phyloP scores from a whole-genome alignment of 2,888 invertebrate species.

The Folsomia manolachei region DNA sequence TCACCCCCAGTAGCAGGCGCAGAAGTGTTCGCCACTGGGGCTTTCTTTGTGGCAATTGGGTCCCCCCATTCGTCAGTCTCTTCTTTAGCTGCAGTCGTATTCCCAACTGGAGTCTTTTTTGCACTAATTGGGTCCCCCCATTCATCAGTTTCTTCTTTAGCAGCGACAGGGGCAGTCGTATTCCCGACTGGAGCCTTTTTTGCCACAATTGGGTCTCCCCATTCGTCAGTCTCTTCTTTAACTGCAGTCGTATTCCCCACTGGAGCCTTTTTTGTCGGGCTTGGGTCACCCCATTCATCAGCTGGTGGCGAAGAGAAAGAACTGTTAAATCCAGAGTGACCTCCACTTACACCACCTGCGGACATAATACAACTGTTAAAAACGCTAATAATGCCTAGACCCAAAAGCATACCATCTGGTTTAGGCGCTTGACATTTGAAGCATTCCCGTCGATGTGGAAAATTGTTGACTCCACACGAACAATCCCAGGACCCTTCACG shows the following conservation, averaged over 20 bases:
- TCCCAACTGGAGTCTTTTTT: neutral
- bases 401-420: constrained; percentile 15
- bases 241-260: neutral
- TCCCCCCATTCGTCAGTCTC: neutral
- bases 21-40: neutral
- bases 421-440: constrained; percentile 18
- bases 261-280: neutral
- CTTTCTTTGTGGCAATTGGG: neutral
- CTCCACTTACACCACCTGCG: too few relatives aligned
- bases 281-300: constrained; percentile 11
- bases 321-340: too few relatives aligned
- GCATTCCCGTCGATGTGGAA: constrained; percentile 3
- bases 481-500: constrained; percentile 22
- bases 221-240: neutral
- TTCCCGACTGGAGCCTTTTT: neutral
- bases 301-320: too few relatives aligned
- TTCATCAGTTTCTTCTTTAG: neutral
- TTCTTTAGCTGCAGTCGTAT: neutral
- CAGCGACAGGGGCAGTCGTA: neutral
- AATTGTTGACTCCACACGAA: constrained; percentile 13
- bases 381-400: too few relatives aligned
- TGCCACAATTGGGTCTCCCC: neutral
- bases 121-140: constrained; percentile 1
- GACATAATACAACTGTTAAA: too few relatives aligned
- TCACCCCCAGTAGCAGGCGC: neutral